Evolutionary conservation across 2,888 invertebrate genomes (phyloP).

Genomic region (Notocelia uddmanniana): DNA sequence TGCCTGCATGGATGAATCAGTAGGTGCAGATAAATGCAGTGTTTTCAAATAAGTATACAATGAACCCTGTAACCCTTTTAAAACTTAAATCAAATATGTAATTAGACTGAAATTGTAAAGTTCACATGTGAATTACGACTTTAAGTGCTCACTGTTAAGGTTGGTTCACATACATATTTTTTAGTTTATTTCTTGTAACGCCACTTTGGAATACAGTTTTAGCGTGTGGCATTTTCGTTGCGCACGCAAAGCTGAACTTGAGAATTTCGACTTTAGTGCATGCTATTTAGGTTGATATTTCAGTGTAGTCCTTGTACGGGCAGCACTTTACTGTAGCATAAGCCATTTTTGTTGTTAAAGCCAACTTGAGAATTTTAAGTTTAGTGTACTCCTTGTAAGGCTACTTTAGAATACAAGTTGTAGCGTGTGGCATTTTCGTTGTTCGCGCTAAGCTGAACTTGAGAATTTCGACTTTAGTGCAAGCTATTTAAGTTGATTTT

Average conservation of each 20-base stretch:
- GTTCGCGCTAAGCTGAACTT: neutral
- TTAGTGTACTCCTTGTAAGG: no score
- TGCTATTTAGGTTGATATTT: neutral
- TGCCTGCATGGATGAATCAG: neutral
- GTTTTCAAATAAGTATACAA: neutral
- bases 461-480: neutral
- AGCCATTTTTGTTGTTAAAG: no score
- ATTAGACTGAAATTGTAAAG: neutral
- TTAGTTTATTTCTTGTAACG: no score
- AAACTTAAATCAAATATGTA: neutral
- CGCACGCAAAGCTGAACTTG: neutral
- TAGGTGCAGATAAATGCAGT: neutral
- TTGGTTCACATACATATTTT: no score
- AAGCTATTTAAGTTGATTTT: neutral
- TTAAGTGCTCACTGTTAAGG: neutral
- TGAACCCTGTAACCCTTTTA: slow-evolving; percentile 10
- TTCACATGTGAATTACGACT: neutral
- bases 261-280: neutral
- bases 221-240: no score
- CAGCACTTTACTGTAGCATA: no score
- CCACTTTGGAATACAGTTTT: no score
- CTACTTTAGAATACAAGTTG: no score
- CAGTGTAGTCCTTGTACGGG: neutral
- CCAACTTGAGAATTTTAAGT: no score
- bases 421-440: no score